Base-by-base conservation (phyloP, 2,797 vertebrate species). In the Hippocampus kuda region DNA sequence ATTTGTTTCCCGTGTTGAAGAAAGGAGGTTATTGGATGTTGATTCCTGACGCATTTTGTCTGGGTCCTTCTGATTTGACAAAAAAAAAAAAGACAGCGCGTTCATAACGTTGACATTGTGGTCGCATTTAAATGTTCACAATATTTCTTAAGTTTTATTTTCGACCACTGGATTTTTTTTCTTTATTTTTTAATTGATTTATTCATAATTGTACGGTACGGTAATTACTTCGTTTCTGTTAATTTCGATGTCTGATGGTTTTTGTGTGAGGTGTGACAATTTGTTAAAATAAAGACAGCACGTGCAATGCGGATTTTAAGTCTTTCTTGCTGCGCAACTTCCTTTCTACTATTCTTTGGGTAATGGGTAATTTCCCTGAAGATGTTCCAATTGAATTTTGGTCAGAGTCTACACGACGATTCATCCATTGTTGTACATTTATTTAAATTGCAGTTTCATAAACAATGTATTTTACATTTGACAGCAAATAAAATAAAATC, bases 1-100 rank as follows among this genome's bases (percentile, higher is more conserved):
- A 51, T 11, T 15, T 15, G 0, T 26, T 34, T 10, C 0, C 11
- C 0, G 44, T 46, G 65, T 57, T 1, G 16, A 0, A 85, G 76
- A 86, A 79, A 48, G 1, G 2, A 18, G 0, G 0, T 71, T 69
- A 53, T 88, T 87, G 85, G 87, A 44, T 75, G 49, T 73, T 73
- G 18, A 41, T 64, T 2, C 16, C 1, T 61, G 18, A 34, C 59
- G 59, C 30, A 20, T 18, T 20, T 34, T 6, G 20, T 1, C 16
- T 61, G 30, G 16, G 9, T 18, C 56, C 5, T 34, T 61, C 11
- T 30, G 30, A 27, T 61, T 61, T 61, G 59, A 38, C 59, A 22
- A 48, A 4, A 16, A 13, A 48, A 46, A 16, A 48, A 38, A 38
- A 38, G 34, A 38, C 1, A 8, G 34, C 34, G 5, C 34, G 6